Percentiles rank a stretch among this genome's conserved stretches.
Evolutionary conservation across 2,888 invertebrate genomes (phyloP).

Genomic region (Troides aeacus): DNA sequence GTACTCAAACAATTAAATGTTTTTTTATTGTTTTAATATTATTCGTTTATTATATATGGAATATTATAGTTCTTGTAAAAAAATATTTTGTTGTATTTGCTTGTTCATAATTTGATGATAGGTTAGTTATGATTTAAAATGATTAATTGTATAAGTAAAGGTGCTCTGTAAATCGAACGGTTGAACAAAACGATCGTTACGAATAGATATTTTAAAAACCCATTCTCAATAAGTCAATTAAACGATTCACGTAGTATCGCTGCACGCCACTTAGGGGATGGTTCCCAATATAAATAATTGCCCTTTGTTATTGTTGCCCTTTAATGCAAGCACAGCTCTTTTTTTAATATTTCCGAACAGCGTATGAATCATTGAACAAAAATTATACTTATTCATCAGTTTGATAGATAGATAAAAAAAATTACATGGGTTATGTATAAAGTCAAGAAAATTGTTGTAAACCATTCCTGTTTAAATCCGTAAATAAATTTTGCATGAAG

Average conservation of each 20-base stretch:
- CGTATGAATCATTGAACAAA: conserved; percentile 23
- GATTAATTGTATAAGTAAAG: conserved; percentile 33
- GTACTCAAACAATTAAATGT: too few relatives aligned
- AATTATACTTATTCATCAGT: conserved; percentile 32
- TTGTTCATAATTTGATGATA: too few relatives aligned
- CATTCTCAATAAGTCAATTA: conserved; percentile 80
- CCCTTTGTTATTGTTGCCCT: conserved; percentile 68
- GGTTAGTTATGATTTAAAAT: background rate
- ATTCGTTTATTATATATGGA: too few relatives aligned
- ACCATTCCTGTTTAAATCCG: too few relatives aligned
- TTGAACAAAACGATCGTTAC: conserved; percentile 55
- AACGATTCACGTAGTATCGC: conserved; percentile 61
- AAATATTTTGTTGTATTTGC: too few relatives aligned
- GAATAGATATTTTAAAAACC: conserved; percentile 71
- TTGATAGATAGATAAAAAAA: too few relatives aligned
- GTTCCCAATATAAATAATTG: conserved; percentile 70
- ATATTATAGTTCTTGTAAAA: too few relatives aligned
- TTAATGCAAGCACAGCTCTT: conserved; percentile 35
- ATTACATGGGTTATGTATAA: too few relatives aligned
- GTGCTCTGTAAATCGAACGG: conserved; percentile 41
- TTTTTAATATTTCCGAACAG: conserved; percentile 7
- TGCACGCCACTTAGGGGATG: conserved; percentile 73
- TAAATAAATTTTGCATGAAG: too few relatives aligned
- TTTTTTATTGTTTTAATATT: too few relatives aligned
- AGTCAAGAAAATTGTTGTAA: too few relatives aligned